These are phyloP conservation scores for Botia almorhae DNA, from an alignment of 2,797 vertebrate species.

Conservation along the genomic window DNA sequence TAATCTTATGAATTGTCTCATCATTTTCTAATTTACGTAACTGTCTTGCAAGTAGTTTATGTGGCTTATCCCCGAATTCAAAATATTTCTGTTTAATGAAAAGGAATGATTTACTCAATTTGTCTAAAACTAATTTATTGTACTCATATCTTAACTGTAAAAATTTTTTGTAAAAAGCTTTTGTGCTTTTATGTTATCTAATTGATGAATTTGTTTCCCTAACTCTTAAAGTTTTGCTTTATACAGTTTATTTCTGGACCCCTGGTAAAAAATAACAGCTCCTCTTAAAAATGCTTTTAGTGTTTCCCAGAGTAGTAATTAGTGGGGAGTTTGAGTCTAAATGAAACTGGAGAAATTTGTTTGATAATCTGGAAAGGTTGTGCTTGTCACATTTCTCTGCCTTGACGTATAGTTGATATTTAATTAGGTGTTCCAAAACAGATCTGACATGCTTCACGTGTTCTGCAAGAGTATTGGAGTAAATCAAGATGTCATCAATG, in stretches of 20 bases:
- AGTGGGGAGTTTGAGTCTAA: no score
- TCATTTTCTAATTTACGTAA: slow-evolving; percentile 2
- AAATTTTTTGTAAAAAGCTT: slow-evolving; percentile 30
- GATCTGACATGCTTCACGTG: no score
- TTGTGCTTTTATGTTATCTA: not conserved
- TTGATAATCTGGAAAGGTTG: no score
- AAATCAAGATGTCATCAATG: no score
- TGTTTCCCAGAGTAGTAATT: slow-evolving; percentile 23
- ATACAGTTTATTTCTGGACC: slow-evolving; percentile 23
- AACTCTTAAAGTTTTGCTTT: slow-evolving; percentile 8
- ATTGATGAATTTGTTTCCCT: slow-evolving; percentile 11
- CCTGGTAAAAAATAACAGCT: slow-evolving; percentile 28
- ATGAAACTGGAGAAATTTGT: no score
- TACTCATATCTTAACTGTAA: slow-evolving; percentile 20
- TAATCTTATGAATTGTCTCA: not conserved
- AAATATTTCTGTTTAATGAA: slow-evolving; percentile 15
- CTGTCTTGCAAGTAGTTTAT: slow-evolving; percentile 16
- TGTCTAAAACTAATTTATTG: slow-evolving; percentile 13
- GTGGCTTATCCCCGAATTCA: slow-evolving; percentile 28
- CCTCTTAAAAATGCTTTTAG: slow-evolving; percentile 33
- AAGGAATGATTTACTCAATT: no score
- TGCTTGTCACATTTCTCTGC: no score
- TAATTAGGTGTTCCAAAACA: no score
- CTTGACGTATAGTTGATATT: no score
- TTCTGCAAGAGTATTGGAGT: no score